Percentiles rank a stretch among this genome's conserved stretches.
Conservation (phyloP, 2,797 vertebrate genomes). For the Rhodeus uyekii region DNA sequence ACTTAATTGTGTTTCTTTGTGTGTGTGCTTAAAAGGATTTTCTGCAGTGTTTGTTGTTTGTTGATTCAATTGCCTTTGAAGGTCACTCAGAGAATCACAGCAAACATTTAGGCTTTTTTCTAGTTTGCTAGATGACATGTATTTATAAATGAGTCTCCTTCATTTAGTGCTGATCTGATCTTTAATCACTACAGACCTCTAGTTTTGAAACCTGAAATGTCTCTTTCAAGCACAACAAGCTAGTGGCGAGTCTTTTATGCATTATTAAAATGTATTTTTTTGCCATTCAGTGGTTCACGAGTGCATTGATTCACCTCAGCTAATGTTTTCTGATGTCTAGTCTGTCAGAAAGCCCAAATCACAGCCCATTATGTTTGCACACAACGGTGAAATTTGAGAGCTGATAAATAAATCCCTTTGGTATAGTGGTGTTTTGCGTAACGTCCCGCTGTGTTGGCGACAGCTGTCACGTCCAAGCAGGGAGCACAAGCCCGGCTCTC, state of each 20-base stretch:
- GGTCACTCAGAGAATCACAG: background rate
- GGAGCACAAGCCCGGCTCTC: background rate
- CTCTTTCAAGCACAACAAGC: background rate
- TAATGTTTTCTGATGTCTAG: conserved; percentile 4
- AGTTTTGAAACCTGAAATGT: background rate
- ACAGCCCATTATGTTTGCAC: conserved; percentile 4
- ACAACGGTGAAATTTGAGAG: conserved; percentile 6
- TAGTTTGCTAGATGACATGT: background rate
- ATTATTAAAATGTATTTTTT: background rate
- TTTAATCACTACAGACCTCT: background rate
- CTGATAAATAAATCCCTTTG: background rate
- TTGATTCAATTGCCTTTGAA: background rate
- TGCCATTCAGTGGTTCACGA: background rate
- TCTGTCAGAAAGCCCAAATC: conserved; percentile 8
- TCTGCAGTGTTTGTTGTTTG: too few species aligned
- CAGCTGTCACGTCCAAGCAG: conserved; percentile 23
- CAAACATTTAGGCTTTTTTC: background rate
- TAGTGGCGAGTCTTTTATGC: background rate
- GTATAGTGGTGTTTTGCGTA: background rate
- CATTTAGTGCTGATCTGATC: conserved; percentile 9
- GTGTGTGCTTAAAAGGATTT: too few species aligned
- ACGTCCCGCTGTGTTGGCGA: conserved; percentile 11
- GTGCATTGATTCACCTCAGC: background rate
- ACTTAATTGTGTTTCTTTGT: too few species aligned
- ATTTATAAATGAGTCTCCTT: background rate